Evolutionary conservation across 2,888 invertebrate species (phyloP), one percentile per base, ranked within the genome.

Genomic region (Prostheceraeus crozeri): DNA sequence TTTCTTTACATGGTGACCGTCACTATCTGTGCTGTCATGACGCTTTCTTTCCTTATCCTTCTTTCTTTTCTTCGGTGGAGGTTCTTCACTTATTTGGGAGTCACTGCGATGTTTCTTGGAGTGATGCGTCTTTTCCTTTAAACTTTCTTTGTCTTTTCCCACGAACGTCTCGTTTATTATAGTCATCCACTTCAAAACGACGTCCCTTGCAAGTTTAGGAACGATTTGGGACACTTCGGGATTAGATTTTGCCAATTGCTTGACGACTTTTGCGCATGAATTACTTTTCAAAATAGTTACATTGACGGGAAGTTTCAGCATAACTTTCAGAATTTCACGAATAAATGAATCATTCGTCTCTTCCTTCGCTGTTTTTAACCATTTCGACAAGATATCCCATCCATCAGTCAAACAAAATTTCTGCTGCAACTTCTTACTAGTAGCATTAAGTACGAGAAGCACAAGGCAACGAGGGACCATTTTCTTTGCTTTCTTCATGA

Each of bases 271-370:
- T 1, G 94, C 90, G 66, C 89, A 86, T 67, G 86, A 85, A 75
- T 93, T 93, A 68, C 86, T 84, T 77, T 89, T 89, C 57, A 94
- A 80, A 65, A 90, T 81, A 70, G 87, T 86, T 57, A 93, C 85
- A 72, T 89, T 87, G 55, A 93, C 88, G 8, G 93, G 93, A 66
- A 91, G 86, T 48, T 85, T 79, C 52, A 88, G 79, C 57, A 91
- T 81, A 28, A 94, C 81, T 73, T 86, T 85, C 65, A 94, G 78
- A 61, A 94, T 80, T 77, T 93, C 89, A 68, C 84, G 82, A 14
- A 93, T 85, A 45, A 94, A 80, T 8, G 88, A 84, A 83, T 85
- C 86, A 77, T 93, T 90, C 73, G 84, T 83, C 6, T 83, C 83
- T 14, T 83, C 82, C 64, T 87, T 85, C 55, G 87, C 87, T 74